Percentiles rank a stretch among this genome's conserved stretches.
phyloP scores from a whole-genome alignment of 2,888 invertebrate species.

The Drosophila parthenogenetica region DNA sequence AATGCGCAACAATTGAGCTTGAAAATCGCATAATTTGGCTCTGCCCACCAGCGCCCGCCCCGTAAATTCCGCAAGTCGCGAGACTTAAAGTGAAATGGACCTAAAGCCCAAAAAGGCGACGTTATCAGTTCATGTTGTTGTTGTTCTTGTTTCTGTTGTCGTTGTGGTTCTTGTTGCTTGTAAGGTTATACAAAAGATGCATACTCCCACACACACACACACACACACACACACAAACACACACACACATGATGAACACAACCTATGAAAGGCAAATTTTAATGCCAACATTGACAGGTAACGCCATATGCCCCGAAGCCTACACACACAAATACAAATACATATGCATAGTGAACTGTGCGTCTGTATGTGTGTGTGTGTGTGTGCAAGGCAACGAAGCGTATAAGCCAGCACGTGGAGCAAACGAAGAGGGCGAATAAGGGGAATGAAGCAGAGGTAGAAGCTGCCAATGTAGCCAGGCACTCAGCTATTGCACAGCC shows the following conservation, averaged over 20 bases:
- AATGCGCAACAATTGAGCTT: constrained; percentile 17
- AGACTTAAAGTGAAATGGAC: constrained; percentile 22
- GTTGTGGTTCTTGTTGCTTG: constrained; percentile 26
- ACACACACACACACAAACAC: constrained; percentile 13
- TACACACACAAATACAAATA: constrained; percentile 6
- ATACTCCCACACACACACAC: neutral
- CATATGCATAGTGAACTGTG: constrained; percentile 3
- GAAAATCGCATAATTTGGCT: constrained; percentile 7
- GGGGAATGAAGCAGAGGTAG: neutral
- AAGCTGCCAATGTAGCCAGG: constrained; percentile 59
- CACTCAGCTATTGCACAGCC: constrained; percentile 67
- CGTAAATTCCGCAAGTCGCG: neutral
- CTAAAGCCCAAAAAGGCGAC: constrained; percentile 22
- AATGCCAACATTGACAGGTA: constrained; percentile 77
- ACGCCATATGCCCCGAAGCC: constrained; percentile 42
- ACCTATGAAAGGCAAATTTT: constrained; percentile 74
- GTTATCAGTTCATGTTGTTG: constrained; percentile 13
- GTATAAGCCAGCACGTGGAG: constrained; percentile 59
- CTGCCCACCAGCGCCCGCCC: neutral
- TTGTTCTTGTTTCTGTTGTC: constrained; percentile 17
- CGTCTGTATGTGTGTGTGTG: constrained; percentile 19
- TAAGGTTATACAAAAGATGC: constrained; percentile 23
- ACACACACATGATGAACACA: constrained; percentile 8
- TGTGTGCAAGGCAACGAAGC: constrained; percentile 60
- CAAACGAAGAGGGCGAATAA: neutral